Percentiles rank a stretch among this genome's conserved stretches.
Evolutionary conservation across 2,888 invertebrate species (phyloP).

Genomic region (Ectropis crepuscularia): DNA sequence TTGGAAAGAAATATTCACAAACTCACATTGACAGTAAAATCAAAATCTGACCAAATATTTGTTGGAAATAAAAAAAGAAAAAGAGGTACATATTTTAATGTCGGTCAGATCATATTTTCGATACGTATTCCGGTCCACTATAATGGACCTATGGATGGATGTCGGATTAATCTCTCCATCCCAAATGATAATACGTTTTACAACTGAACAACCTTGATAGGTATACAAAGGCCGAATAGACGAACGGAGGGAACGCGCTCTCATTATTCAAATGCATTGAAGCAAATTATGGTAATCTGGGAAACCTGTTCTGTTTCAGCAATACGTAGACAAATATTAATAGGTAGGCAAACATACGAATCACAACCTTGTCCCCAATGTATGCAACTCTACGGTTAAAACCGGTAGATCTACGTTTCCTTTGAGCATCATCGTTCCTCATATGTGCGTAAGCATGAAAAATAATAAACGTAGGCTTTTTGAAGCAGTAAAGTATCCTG

Average conservation of each 20-base stretch:
- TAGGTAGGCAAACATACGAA: slow-evolving; percentile 73
- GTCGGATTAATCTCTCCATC: slow-evolving; percentile 48
- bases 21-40: too few species aligned
- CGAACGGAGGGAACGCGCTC: slow-evolving; percentile 71
- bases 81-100: slow-evolving; percentile 12
- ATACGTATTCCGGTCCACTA: slow-evolving; percentile 35
- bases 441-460: too few species aligned
- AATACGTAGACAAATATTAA: slow-evolving; percentile 65
- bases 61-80: too few species aligned
- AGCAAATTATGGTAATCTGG: slow-evolving; percentile 84
- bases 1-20: too few species aligned
- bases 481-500: too few species aligned
- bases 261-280: slow-evolving; percentile 84
- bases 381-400: background rate
- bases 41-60: too few species aligned
- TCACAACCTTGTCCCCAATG: slow-evolving; percentile 43
- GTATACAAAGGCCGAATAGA: slow-evolving; percentile 65
- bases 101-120: slow-evolving; percentile 28
- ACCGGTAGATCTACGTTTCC: background rate
- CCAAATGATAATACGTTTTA: slow-evolving; percentile 66
- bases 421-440: background rate
- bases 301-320: slow-evolving; percentile 82
- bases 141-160: slow-evolving; percentile 41
- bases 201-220: slow-evolving; percentile 71
- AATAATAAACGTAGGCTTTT: too few species aligned